Conservation (phyloP, 35 echinoderm and acorn worm species). For the Nesometra sesokonis region DNA sequence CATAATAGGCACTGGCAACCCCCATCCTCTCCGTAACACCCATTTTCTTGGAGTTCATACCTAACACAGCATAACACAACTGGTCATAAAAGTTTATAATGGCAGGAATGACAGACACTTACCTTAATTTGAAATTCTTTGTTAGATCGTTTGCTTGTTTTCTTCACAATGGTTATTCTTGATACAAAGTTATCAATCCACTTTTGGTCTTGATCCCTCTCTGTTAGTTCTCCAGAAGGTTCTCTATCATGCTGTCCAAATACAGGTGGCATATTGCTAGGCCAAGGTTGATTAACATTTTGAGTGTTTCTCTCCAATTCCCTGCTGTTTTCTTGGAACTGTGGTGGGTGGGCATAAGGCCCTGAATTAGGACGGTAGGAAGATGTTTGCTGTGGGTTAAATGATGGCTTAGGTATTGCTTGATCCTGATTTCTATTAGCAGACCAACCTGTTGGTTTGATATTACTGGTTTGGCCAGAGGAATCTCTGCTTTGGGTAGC, state of each 20-base stretch:
- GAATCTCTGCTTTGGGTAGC: too few species aligned
- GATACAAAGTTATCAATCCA: not conserved
- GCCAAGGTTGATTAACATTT: not conserved
- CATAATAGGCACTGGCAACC: too few species aligned
- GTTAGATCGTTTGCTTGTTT: not conserved
- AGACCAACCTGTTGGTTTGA: too few species aligned
- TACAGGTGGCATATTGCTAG: not conserved
- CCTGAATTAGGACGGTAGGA: not conserved
- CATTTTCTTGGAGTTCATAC: too few species aligned
- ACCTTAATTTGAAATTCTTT: not conserved
- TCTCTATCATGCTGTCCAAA: too few species aligned
- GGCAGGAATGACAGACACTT: not conserved
- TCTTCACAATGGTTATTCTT: not conserved
- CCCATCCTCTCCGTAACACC: too few species aligned
- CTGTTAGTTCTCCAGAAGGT: not conserved
- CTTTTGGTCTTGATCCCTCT: not conserved
- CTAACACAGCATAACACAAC: too few species aligned
- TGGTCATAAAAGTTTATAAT: too few species aligned
- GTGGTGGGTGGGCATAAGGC: not conserved
- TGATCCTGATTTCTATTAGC: too few species aligned
- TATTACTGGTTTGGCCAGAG: too few species aligned
- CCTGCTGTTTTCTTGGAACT: not conserved
- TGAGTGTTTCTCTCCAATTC: not conserved
- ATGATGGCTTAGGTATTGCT: not conserved
- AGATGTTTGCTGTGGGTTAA: not conserved